Evolutionary conservation across 2,113 vertebrate species (phyloP).

Genomic region (Leucopsar rothschildi): DNA sequence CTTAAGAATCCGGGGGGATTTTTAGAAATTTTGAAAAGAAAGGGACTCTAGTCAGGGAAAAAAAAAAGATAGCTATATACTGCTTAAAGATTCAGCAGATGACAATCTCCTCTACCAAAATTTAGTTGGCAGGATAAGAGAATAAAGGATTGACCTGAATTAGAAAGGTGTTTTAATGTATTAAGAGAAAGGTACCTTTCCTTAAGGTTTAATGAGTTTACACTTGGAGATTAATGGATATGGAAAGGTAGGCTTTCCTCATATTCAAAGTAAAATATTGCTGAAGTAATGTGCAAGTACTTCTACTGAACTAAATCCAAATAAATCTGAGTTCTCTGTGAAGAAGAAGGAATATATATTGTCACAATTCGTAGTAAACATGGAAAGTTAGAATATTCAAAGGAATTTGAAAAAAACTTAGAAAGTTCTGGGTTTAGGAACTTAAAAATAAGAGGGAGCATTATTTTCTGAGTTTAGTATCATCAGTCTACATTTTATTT

Average conservation of each 20-base stretch:
- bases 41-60: no score
- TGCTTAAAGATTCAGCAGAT: neutral
- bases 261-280: neutral
- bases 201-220: neutral
- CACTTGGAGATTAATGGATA: neutral
- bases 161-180: neutral
- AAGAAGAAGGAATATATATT: neutral
- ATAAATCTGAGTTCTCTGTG: neutral
- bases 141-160: neutral
- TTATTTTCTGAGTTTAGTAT: neutral
- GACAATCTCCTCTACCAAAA: neutral
- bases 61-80: neutral
- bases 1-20: neutral
- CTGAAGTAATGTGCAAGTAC: neutral
- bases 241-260: neutral
- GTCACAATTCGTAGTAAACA: neutral
- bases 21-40: neutral
- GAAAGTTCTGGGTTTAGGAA: neutral
- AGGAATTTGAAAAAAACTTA: neutral
- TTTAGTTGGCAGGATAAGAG: neutral
- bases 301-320: neutral
- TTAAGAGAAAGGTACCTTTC: neutral
- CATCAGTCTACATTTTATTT: neutral
- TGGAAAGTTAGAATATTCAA: neutral
- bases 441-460: neutral